A percentile compares a stretch with the other conserved stretches of the same genome.
phyloP scores from a whole-genome alignment of 2,888 invertebrate species.

The Xestia rhomboidea region DNA sequence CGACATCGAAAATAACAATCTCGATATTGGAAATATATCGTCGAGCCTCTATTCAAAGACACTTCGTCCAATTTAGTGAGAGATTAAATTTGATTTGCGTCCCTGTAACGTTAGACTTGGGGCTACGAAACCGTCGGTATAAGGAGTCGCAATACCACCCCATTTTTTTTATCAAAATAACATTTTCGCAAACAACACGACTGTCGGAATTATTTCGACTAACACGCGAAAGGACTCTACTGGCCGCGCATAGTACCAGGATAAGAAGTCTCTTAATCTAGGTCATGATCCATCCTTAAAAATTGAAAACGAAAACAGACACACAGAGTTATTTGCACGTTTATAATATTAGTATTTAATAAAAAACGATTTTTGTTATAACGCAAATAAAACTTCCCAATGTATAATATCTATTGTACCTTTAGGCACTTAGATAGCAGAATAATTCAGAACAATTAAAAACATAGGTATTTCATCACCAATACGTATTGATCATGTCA shows the following conservation, averaged over 20 bases:
- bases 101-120: slow-evolving; percentile 54
- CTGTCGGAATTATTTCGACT: too few relatives aligned
- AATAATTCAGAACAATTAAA: background rate
- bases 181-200: background rate
- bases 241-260: background rate
- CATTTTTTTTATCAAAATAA: background rate
- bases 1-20: slow-evolving; percentile 56
- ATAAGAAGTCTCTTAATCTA: background rate
- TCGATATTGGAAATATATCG: slow-evolving; percentile 64
- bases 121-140: slow-evolving; percentile 32
- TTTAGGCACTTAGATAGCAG: background rate
- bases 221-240: too few relatives aligned
- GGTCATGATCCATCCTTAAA: background rate
- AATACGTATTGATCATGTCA: background rate
- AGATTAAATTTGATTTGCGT: slow-evolving; percentile 67
- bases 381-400: background rate
- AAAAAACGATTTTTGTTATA: too few relatives aligned
- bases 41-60: slow-evolving; percentile 56
- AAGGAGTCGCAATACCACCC: background rate
- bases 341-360: background rate
- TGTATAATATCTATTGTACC: background rate
- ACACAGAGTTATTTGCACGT: background rate
- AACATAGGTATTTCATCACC: background rate
- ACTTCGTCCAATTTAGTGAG: slow-evolving; percentile 61
- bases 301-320: background rate